Evolutionary conservation across 2,797 vertebrate genomes (phyloP).

Genomic region (Acanthurus tractus): DNA sequence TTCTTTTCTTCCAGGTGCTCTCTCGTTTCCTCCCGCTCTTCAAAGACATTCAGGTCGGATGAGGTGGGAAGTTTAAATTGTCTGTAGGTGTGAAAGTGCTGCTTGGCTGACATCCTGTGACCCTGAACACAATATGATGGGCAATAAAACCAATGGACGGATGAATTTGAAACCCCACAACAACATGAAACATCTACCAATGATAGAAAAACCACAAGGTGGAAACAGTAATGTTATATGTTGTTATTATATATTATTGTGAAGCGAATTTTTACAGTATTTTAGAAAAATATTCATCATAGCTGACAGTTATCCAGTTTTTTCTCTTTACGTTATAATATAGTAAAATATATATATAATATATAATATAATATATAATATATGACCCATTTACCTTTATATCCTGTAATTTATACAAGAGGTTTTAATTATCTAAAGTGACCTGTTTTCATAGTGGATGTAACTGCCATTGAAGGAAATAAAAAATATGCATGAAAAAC

Average conservation of each 20-base stretch:
- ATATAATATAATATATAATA: no score
- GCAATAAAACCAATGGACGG: neutral
- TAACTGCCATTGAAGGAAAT: no score
- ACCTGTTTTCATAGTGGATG: no score
- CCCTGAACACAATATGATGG: neutral
- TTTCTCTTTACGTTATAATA: no score
- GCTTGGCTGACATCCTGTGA: neutral
- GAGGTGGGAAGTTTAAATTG: conserved; percentile 4
- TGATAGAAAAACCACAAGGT: neutral
- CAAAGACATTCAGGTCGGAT: neutral
- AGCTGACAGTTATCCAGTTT: no score
- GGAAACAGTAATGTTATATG: neutral
- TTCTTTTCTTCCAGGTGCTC: neutral
- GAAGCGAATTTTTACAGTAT: neutral
- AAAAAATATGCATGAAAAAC: no score
- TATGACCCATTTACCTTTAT: no score
- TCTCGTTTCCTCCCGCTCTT: neutral
- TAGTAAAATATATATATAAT: no score
- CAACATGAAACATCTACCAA: neutral
- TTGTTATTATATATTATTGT: neutral
- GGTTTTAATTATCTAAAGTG: no score
- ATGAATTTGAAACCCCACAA: neutral
- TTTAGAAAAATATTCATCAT: no score
- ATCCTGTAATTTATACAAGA: no score
- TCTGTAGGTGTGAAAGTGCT: conserved; percentile 7